A percentile compares a stretch with the other conserved stretches of the same genome.
Conservation (phyloP, 2,113 vertebrate species). For the Charina bottae region DNA sequence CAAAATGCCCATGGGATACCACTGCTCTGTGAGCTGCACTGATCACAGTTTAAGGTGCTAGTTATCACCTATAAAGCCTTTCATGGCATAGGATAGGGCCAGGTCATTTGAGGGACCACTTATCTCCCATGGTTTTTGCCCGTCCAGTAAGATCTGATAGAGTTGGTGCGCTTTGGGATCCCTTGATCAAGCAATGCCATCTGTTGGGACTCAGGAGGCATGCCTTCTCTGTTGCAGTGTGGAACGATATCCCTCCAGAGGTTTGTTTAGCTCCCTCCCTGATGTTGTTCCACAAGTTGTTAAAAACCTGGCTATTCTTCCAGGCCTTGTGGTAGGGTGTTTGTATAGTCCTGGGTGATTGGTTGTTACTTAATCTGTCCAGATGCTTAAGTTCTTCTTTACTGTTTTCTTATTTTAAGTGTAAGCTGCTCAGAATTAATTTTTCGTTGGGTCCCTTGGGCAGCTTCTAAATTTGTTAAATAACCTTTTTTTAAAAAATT, state of each 20-base stretch:
- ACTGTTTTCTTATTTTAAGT: background rate
- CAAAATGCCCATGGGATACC: background rate
- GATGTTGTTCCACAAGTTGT: background rate
- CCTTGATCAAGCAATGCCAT: background rate
- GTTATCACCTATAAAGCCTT: background rate
- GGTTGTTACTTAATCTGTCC: background rate
- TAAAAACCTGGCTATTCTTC: background rate
- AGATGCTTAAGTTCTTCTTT: background rate
- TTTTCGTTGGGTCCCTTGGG: background rate
- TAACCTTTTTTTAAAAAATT: background rate
- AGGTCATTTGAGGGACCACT: background rate
- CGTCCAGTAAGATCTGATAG: background rate
- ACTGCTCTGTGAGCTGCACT: background rate
- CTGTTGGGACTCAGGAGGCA: background rate
- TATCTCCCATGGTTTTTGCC: background rate
- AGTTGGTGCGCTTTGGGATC: background rate
- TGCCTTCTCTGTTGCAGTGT: background rate
- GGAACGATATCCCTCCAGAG: background rate
- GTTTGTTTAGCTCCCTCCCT: background rate
- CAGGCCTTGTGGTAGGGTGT: background rate
- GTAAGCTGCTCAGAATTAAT: background rate
- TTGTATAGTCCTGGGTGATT: background rate
- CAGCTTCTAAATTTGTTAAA: background rate
- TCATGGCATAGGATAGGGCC: background rate
- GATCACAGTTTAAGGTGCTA: background rate